Base-by-base conservation (phyloP, 92 coral and sea anemone genomes). In the Muricea muricata region DNA sequence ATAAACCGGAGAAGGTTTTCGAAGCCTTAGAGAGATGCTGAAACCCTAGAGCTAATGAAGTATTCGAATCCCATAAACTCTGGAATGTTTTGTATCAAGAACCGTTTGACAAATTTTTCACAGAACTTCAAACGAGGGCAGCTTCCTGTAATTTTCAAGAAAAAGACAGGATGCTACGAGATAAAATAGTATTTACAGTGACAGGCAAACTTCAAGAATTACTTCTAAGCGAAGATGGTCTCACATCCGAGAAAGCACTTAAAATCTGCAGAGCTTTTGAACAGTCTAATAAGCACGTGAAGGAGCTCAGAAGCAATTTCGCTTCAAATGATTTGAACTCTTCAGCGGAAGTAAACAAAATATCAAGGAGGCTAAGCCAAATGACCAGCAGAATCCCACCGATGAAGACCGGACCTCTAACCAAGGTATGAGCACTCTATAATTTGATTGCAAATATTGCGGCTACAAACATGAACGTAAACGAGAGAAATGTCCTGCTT, bases 161-260 rank as follows among this genome's bases (percentile, higher is more conserved):
- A 47, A 90, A 84, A 66, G 83, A 90, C 2, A 76, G 88, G 29
- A 86, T 90, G 91, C 52, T 86, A 66, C 83, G 93, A 57, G 90
- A 87, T 20, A 90, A 85, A 65, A 90, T 86, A 17, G 87, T 86
- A 29, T 86, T 90, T 39, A 81, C 75, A 17, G 84, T 83, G 57
- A 81, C 86, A 0, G 88, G 88, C 12, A 86, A 90, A 40, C 86
- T 80, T 12, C 86, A 87, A 90, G 88, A 87, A 82, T 57, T 77
- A 46, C 57, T 83, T 0, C 78, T 86, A 2, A 34, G 85, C 40
- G 79, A 80, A 14, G 78, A 28, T 29, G 26, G 48, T 18, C 72
- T 90, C 24, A 40, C 77, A n/a, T 79, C 81, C 4, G 73, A 80
- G 85, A 75, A 65, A 83, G 88, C 84, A 0, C 28, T 63, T 17